phyloP scores from a whole-genome alignment of 2,888 invertebrate genomes.

The Crematogaster levior region DNA sequence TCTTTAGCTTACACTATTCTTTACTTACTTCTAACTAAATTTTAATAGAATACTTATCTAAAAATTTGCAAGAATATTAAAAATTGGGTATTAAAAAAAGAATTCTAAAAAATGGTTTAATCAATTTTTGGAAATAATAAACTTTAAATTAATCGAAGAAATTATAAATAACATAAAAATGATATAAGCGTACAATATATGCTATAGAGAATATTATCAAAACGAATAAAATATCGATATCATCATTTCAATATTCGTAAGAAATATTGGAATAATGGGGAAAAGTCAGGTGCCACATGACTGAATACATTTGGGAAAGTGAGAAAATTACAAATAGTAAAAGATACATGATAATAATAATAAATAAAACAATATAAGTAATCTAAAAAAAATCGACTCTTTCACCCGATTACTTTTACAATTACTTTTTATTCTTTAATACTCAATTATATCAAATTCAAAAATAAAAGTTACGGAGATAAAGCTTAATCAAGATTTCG shows the following conservation, averaged over 20 bases:
- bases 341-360: not conserved
- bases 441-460: not conserved
- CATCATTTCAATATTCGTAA: not conserved
- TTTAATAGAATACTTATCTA: not conserved
- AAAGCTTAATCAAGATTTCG: not conserved
- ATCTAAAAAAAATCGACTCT: not conserved
- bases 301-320: not conserved
- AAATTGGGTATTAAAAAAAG: not conserved
- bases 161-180: not conserved
- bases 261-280: conserved; percentile 25
- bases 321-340: not conserved
- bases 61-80: not conserved
- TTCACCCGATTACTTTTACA: not conserved
- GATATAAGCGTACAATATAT: not conserved
- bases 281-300: not conserved
- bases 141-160: not conserved
- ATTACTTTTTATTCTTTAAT: not conserved
- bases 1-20: not conserved
- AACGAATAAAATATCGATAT: conserved; percentile 21
- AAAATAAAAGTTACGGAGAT: not conserved
- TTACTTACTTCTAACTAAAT: not conserved
- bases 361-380: not conserved
- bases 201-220: not conserved
- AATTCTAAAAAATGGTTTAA: not conserved
- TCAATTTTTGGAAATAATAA: not conserved